These are phyloP conservation scores for Phalanger gymnotis DNA, from an alignment of 2,797 vertebrate genomes.

Conservation along the genomic window DNA sequence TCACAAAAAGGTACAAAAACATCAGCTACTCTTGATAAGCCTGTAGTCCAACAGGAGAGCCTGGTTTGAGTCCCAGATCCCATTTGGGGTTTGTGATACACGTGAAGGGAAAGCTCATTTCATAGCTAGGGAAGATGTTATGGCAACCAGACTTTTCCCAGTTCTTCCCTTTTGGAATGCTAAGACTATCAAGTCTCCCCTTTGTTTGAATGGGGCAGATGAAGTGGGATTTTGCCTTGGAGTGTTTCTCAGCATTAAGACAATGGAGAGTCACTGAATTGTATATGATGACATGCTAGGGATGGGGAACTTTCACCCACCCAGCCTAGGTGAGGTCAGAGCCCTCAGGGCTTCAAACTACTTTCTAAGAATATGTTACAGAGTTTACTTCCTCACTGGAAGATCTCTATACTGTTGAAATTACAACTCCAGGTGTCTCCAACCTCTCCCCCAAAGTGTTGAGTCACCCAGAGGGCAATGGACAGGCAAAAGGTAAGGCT, in stretches of 20 bases:
- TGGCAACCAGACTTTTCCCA: no score
- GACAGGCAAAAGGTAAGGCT: background rate
- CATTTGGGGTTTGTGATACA: background rate
- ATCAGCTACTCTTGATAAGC: background rate
- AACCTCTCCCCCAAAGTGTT: background rate
- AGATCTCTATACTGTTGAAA: background rate
- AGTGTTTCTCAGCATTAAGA: no score
- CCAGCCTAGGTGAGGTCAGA: no score
- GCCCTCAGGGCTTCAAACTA: no score
- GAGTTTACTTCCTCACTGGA: background rate
- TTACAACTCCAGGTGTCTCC: background rate
- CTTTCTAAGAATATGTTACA: background rate
- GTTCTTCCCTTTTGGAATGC: no score
- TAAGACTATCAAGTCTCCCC: no score
- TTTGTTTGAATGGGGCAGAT: no score
- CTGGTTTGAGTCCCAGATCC: background rate
- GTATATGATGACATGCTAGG: no score
- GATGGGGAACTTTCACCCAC: no score
- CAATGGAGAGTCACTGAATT: no score
- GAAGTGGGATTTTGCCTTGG: no score
- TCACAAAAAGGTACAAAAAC: background rate
- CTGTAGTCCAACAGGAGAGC: background rate
- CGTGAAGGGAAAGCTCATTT: constrained; percentile 2
- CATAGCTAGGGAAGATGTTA: constrained; percentile 8
- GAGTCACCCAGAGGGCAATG: background rate